A percentile compares a stretch with the other conserved stretches of the same genome.
phyloP scores from a whole-genome alignment of 1,140 invertebrate species.

The Caerostris extrusa region DNA sequence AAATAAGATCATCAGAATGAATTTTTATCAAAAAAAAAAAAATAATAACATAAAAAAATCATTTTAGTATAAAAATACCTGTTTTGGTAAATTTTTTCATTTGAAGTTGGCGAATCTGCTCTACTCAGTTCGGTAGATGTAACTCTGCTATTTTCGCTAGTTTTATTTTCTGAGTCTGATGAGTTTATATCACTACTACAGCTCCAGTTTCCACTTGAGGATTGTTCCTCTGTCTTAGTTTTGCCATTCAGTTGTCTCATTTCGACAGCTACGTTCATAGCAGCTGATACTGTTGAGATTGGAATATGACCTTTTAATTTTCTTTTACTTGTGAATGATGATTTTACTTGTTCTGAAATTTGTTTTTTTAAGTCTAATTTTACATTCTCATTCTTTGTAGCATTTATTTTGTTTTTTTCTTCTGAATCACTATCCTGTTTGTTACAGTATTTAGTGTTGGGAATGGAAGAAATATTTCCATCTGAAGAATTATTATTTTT shows the following conservation, averaged over 20 bases:
- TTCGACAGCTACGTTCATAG: constrained; percentile 86
- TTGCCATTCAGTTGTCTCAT: constrained; percentile 81
- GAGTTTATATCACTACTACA: constrained; percentile 89
- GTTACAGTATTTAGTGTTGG: neutral
- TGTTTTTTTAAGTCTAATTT: constrained; percentile 43
- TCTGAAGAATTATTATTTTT: constrained; percentile 62
- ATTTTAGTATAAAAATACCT: neutral
- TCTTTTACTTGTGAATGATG: neutral
- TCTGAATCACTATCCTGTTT: neutral
- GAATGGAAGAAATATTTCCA: neutral
- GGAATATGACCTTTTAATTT: constrained; percentile 65
- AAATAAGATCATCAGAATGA: too few species aligned
- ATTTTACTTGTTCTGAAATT: neutral
- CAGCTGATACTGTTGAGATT: constrained; percentile 83
- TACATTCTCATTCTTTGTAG: constrained; percentile 16
- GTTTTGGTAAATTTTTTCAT: neutral
- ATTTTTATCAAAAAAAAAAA: too few species aligned
- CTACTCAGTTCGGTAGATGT: neutral
- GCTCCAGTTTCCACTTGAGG: constrained; percentile 96
- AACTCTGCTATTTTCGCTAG: neutral
- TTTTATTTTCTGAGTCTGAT: constrained; percentile 81
- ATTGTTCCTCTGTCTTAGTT: constrained; percentile 86
- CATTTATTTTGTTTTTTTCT: constrained; percentile 9
- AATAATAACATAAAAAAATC: neutral
- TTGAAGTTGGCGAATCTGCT: neutral